A percentile compares a stretch with the other conserved stretches of the same genome.
Evolutionary conservation across 2,113 vertebrate species (phyloP).

Genomic region (Scomber colias): DNA sequence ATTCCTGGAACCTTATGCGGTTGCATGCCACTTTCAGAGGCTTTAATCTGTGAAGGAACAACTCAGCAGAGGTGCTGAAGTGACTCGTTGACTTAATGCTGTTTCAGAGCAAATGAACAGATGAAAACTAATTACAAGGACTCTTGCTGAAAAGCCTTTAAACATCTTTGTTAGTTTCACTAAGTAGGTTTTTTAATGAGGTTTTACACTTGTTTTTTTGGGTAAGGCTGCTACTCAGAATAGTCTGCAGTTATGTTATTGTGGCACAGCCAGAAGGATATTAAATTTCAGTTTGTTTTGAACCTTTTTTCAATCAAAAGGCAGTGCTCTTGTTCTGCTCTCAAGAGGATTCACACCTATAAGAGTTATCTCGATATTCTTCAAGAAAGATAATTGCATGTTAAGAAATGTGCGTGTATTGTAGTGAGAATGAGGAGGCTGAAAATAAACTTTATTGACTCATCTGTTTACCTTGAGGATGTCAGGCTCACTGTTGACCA

Average conservation of each 20-base stretch:
- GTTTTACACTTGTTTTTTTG: background rate
- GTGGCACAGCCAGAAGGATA: background rate
- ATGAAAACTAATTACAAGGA: slow-evolving; percentile 17
- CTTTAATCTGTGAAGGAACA: slow-evolving; percentile 38
- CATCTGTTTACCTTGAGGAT: slow-evolving; percentile 83
- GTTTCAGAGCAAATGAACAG: background rate
- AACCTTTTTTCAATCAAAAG: background rate
- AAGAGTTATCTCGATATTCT: background rate
- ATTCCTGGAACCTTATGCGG: slow-evolving; percentile 1
- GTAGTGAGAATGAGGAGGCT: background rate
- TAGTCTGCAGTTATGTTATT: background rate
- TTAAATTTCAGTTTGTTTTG: background rate
- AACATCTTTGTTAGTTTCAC: background rate
- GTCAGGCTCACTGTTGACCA: slow-evolving; percentile 41
- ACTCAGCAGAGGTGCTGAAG: slow-evolving; percentile 13
- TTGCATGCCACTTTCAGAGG: background rate
- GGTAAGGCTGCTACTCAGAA: background rate
- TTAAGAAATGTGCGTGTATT: slow-evolving; percentile 10
- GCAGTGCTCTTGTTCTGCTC: background rate
- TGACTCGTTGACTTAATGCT: background rate
- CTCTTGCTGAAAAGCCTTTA: background rate
- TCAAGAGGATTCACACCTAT: background rate
- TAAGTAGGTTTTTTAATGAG: background rate
- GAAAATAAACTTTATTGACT: slow-evolving; percentile 22
- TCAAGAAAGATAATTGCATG: background rate